Conservation (phyloP, 2,797 vertebrate species). For the Etheostoma nigrum region DNA sequence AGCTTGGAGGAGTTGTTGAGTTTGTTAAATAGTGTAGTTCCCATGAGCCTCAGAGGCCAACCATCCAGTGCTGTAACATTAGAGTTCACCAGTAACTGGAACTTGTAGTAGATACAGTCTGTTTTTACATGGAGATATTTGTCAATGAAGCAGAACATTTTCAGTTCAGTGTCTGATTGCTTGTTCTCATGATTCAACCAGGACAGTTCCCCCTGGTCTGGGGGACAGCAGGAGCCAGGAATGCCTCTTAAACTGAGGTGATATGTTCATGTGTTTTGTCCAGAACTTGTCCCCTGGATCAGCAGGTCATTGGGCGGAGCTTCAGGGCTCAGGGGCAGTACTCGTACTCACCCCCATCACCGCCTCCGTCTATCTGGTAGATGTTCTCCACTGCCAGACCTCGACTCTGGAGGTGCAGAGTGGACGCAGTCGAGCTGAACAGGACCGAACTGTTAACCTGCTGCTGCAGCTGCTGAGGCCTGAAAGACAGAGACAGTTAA, state of each 20-base stretch:
- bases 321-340: constrained; percentile 38
- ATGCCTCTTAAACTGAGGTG: neutral
- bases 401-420: constrained; percentile 44
- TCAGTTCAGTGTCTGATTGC: too few species aligned
- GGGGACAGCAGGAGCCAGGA: neutral
- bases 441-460: neutral
- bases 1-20: too few species aligned
- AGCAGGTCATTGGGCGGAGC: constrained; percentile 4
- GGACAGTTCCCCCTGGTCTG: neutral
- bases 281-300: neutral
- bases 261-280: neutral
- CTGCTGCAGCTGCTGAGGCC: constrained; percentile 2
- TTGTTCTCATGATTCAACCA: too few species aligned
- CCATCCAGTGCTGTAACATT: too few species aligned
- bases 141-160: too few species aligned
- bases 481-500: constrained; percentile 15
- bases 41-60: too few species aligned
- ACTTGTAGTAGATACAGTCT: too few species aligned
- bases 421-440: constrained; percentile 42
- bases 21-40: too few species aligned
- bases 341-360: constrained; percentile 52
- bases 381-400: constrained; percentile 63
- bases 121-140: too few species aligned
- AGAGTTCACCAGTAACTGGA: too few species aligned
- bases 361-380: constrained; percentile 63